A percentile compares a stretch with the other conserved stretches of the same genome.
Evolutionary conservation across 1,140 invertebrate genomes (phyloP).

Genomic region (Nilaparvata lugens): DNA sequence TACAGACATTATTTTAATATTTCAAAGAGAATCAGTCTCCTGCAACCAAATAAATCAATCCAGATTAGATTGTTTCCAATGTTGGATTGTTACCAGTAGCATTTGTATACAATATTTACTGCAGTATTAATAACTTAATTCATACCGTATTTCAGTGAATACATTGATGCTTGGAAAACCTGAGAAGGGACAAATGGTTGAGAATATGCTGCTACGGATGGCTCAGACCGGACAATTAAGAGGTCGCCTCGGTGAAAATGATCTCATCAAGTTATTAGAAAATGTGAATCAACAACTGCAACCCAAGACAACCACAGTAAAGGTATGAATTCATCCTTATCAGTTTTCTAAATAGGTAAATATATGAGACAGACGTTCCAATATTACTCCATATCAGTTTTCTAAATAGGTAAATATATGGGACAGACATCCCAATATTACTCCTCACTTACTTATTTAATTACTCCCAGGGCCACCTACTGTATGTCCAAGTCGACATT

Average conservation of each 20-base stretch:
- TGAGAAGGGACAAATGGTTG: constrained; percentile 88
- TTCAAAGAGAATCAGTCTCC: too few species aligned
- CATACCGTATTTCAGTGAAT: constrained; percentile 78
- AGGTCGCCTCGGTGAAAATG: constrained; percentile 72
- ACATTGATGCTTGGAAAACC: constrained; percentile 89
- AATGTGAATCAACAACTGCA: constrained; percentile 75
- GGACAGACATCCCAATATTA: background rate
- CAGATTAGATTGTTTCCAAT: too few species aligned
- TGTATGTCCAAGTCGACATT: too few species aligned
- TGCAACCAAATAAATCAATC: too few species aligned
- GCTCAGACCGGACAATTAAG: constrained; percentile 74
- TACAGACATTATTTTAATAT: too few species aligned
- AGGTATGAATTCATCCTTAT: constrained; percentile 40
- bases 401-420: background rate
- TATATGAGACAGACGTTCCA: background rate
- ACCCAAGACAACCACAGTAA: constrained; percentile 61
- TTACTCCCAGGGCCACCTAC: background rate
- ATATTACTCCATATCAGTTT: background rate
- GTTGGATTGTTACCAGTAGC: too few species aligned
- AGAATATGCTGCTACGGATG: constrained; percentile 89
- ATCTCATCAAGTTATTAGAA: constrained; percentile 77
- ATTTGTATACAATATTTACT: too few species aligned
- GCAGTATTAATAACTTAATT: too few species aligned
- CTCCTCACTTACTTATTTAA: background rate
- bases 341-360: background rate